Base-by-base conservation (phyloP, 2,888 invertebrate genomes). In the Drosophila borealis region DNA sequence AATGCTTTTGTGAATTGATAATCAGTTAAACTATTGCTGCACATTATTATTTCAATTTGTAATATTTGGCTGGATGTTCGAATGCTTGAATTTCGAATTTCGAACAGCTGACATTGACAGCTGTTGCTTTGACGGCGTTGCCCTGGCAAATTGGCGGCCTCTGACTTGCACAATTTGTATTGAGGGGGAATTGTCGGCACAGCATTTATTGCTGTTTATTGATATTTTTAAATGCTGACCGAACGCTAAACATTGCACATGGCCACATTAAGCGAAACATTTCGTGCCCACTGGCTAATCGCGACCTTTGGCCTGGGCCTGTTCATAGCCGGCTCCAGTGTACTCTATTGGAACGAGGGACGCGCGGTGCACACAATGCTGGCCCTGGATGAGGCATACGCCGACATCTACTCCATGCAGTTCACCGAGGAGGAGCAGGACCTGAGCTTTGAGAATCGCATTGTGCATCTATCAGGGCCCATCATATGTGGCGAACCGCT, bases 281-380 rank as follows among this genome's bases (percentile, higher is more conserved):
- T 91, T 68, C 90, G 92, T 25, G 80, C 88, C 39, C 88, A 90
- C 69, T 96, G 96, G 96, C 89, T 96, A 4, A 95, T 96, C 39
- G 95, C 95, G 50, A 90, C 95, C 19, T 94, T 96, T 70, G 96
- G 96, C 55, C 91, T 95, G 39, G 88, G 95, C 56, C 92, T 96
- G 46, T 95, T 96, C 89, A 91, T 93, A 33, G 94, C 94, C 39
- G 96, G 96, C 36, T 94, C 95, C 77, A 95, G 94, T 87, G 93
- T 97, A 21, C 93, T 97, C 53, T 94, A 96, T 89, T 97, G 96
- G 96, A 97, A 97, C 91, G 98, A 98, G 94, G 96, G 96, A 48
- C 94, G 95, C 91, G 96, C 97, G 3, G 96, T 97, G 10, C 95
- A 95, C 90, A 96, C 95, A 70, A 95, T 96, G 45, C 93, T 96